phyloP scores from a whole-genome alignment of 2,113 vertebrate genomes.

The Xyrauchen texanus region DNA sequence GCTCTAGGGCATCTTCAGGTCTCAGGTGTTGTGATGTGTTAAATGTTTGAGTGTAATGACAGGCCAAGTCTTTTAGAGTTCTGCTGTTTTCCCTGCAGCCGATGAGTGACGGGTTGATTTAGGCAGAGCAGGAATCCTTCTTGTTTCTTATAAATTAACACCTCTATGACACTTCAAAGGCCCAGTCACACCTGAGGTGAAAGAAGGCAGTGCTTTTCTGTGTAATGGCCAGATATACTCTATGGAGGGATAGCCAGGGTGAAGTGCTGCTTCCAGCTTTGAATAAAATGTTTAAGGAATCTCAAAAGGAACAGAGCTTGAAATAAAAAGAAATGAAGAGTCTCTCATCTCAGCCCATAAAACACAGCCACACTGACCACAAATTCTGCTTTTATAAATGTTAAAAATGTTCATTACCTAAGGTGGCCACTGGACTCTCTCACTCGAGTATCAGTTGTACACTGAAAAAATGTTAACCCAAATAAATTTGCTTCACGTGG shows the following conservation, averaged over 20 bases:
- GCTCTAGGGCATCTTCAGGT: not conserved
- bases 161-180: slow-evolving; percentile 80
- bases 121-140: slow-evolving; percentile 76
- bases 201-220: slow-evolving; percentile 67
- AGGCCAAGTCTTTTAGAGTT: slow-evolving; percentile 53
- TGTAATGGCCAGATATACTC: slow-evolving; percentile 57
- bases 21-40: slow-evolving; percentile 53
- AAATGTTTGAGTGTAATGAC: slow-evolving; percentile 73
- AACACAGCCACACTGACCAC: not conserved
- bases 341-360: not conserved
- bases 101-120: slow-evolving; percentile 79
- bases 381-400: not conserved
- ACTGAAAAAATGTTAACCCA: too few species aligned
- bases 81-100: slow-evolving; percentile 62
- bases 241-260: slow-evolving; percentile 16
- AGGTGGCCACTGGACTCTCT: not conserved
- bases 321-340: not conserved
- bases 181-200: slow-evolving; percentile 68
- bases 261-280: slow-evolving; percentile 22
- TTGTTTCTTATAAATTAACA: slow-evolving; percentile 82
- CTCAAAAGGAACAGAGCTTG: not conserved
- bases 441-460: too few species aligned
- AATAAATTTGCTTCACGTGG: too few species aligned
- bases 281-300: not conserved
- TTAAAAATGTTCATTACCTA: too few species aligned